A percentile compares a stretch with the other conserved stretches of the same genome.
Evolutionary conservation across 1,140 invertebrate genomes (phyloP).

Genomic region (Caerostris extrusa): DNA sequence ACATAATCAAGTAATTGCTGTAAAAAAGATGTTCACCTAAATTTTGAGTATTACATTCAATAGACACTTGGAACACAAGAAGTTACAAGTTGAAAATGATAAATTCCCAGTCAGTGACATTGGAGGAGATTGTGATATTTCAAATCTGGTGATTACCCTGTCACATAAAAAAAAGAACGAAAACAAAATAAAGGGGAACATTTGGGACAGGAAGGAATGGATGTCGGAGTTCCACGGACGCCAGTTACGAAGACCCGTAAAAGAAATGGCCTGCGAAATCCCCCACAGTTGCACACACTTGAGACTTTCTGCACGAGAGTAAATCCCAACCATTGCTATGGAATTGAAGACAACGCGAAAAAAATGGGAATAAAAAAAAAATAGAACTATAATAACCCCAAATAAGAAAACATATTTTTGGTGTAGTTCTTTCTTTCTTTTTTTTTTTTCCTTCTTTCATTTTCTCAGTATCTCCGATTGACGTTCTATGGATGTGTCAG

Average conservation of each 20-base stretch:
- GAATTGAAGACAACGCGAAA: background rate
- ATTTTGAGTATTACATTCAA: background rate
- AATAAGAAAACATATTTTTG: slow-evolving; percentile 60
- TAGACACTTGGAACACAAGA: background rate
- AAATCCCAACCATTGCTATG: slow-evolving; percentile 44
- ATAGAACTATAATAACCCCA: slow-evolving; percentile 10
- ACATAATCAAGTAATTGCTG: no score
- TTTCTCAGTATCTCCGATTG: slow-evolving; percentile 38
- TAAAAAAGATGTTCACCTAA: no score
- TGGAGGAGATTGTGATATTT: background rate
- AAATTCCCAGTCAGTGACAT: background rate
- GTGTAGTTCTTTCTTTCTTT: background rate
- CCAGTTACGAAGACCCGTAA: slow-evolving; percentile 24
- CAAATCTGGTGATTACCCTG: slow-evolving; percentile 47
- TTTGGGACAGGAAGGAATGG: slow-evolving; percentile 37
- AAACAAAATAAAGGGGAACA: slow-evolving; percentile 34
- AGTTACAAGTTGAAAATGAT: background rate
- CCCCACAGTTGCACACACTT: slow-evolving; percentile 3
- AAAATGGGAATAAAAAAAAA: slow-evolving; percentile 1
- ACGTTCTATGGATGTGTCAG: slow-evolving; percentile 48
- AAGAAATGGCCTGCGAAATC: slow-evolving; percentile 61
- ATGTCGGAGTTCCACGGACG: background rate
- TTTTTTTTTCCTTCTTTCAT: background rate
- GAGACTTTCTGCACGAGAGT: slow-evolving; percentile 5
- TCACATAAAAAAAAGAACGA: slow-evolving; percentile 45